phyloP scores from a whole-genome alignment of 2,888 invertebrate genomes.

The Noctua comes region DNA sequence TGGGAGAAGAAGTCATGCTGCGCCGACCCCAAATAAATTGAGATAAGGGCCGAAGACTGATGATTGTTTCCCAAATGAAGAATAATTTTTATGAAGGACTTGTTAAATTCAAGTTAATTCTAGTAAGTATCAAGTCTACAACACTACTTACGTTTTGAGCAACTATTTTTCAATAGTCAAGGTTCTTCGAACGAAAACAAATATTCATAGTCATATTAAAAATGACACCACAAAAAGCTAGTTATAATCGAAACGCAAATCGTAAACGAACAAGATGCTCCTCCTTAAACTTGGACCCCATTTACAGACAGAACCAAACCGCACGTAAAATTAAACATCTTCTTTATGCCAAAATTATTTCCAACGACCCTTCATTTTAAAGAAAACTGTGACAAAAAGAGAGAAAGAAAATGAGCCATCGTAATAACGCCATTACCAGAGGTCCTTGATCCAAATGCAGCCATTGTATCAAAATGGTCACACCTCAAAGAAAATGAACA shows the following conservation, averaged over 20 bases:
- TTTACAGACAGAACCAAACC: conserved; percentile 45
- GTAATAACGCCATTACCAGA: conserved; percentile 69
- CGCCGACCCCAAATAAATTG: too few species aligned
- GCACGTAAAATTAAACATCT: conserved; percentile 60
- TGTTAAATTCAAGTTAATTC: neutral
- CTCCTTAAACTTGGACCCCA: conserved; percentile 23
- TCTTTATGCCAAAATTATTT: conserved; percentile 60
- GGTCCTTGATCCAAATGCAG: conserved; percentile 71
- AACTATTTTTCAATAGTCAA: neutral
- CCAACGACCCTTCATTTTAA: conserved; percentile 52
- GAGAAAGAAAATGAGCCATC: conserved; percentile 58
- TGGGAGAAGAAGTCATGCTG: neutral
- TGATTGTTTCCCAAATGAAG: conserved; percentile 1
- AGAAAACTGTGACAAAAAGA: conserved; percentile 57
- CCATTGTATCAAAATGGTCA: conserved; percentile 75
- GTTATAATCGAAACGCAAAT: neutral
- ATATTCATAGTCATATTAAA: neutral
- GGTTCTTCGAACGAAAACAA: neutral
- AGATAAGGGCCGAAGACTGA: too few species aligned
- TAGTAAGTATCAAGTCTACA: too few species aligned
- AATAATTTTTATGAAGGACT: neutral
- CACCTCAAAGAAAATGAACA: conserved; percentile 72
- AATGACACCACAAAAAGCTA: neutral
- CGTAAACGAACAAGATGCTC: neutral
- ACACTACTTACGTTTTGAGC: neutral